These are phyloP conservation scores for Borostomias antarcticus DNA, from an alignment of 2,797 vertebrate genomes.

Conservation along the genomic window DNA sequence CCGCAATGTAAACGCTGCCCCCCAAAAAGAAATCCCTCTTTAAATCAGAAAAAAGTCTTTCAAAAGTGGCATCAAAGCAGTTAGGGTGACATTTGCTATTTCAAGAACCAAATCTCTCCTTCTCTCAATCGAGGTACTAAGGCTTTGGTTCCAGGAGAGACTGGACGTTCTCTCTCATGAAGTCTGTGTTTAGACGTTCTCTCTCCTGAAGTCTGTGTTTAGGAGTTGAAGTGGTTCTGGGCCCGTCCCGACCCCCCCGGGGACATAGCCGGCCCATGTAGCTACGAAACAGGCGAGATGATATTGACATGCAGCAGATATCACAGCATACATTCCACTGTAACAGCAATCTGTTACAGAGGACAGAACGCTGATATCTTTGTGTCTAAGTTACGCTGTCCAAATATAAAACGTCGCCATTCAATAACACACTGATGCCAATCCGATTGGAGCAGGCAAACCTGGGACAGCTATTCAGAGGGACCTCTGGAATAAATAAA, in stretches of 20 bases:
- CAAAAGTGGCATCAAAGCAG: conserved; percentile 20
- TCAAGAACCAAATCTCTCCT: not conserved
- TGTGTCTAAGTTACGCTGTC: not conserved
- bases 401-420: conserved; percentile 14
- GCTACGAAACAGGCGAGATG: not conserved
- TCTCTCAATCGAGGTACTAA: not conserved
- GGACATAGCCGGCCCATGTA: too few species aligned
- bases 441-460: not conserved
- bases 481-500: not conserved
- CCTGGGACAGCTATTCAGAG: not conserved
- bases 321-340: not conserved
- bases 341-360: conserved; percentile 25
- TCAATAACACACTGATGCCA: conserved; percentile 7
- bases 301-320: not conserved
- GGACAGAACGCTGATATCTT: not conserved
- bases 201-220: not conserved
- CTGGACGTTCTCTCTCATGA: too few species aligned
- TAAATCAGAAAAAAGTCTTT: conserved; percentile 59
- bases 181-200: not conserved
- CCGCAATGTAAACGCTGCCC: conserved; percentile 47
- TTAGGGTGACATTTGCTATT: not conserved
- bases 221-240: not conserved
- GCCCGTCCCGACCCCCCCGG: too few species aligned
- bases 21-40: conserved; percentile 66
- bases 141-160: not conserved